Base-by-base conservation (phyloP, 2,888 invertebrate species). In the Rotaria macrura region DNA sequence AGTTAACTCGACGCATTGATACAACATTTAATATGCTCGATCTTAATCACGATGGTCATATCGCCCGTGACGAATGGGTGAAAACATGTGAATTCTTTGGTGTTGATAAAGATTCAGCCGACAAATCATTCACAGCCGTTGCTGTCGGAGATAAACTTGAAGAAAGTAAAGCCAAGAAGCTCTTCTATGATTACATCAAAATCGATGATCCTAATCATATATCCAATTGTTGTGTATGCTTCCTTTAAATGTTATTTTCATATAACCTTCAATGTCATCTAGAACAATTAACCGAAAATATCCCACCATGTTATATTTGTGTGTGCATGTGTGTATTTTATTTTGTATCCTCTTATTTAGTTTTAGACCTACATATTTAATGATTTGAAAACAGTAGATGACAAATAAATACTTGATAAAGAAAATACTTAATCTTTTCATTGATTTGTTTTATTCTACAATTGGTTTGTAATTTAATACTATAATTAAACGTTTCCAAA, bases 1-100 rank as follows among this genome's bases (percentile, higher is more conserved):
- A 40, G 43, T 79, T 79, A 43, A 43, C 23, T 6, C 43, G 43
- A 79, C 23, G 79, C 40, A 43, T 79, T 2, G 43, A 79, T n/a
- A 79, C 79, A 79, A 79, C 79, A 79, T 79, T 79, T 43, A 79
- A 43, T n/a, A 79, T 79, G 79, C n/a, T 79, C 2, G 79, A 79
- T 43, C 79, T 79, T n/a, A 79, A 79, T 43, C 40, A 43, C 34
- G 79, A 79, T 79, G 79, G 79, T 79, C 25, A 43, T 40, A 79
- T 79, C 1, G 79, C 40, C 10, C 40, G 43, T 34, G 79, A 79
- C n/a, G 79, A 79, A 79, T 79, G 79, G 79, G 43, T 79, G 0
- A 79, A 79, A 79, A 79, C 43, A 10, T 79, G 79, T n/a, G 25
- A 43, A 79, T 79, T 79, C 7, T 79, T 79, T 43, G 79, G 79